These are phyloP conservation scores for Sarcophaga rosellei DNA, from an alignment of 2,888 invertebrate species.

Conservation along the genomic window DNA sequence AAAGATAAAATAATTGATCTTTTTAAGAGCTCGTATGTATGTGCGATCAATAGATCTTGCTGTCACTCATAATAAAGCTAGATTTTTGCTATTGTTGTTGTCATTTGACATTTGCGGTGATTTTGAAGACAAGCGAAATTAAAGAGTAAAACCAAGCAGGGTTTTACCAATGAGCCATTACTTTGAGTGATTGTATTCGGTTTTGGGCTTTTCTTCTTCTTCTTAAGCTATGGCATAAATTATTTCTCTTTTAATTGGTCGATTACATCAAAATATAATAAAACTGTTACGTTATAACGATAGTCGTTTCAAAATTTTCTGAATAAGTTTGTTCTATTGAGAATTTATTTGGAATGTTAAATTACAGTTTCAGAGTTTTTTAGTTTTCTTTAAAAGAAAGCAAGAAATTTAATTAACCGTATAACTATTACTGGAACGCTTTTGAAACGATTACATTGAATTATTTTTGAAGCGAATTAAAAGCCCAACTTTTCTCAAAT, in stretches of 20 bases:
- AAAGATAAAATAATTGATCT: background rate
- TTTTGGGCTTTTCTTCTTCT: constrained; percentile 34
- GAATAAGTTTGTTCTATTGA: background rate
- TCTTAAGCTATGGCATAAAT: background rate
- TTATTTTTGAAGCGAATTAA: too few species aligned
- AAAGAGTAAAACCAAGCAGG: constrained; percentile 51
- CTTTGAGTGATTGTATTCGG: background rate
- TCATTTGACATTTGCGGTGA: constrained; percentile 65
- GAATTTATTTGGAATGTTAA: background rate
- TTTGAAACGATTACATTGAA: too few species aligned
- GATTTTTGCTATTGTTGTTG: constrained; percentile 34
- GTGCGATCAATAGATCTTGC: constrained; percentile 67
- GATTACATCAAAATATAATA: constrained; percentile 54
- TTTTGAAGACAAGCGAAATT: constrained; percentile 60
- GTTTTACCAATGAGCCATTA: constrained; percentile 37
- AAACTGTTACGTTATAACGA: constrained; percentile 41
- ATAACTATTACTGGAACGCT: too few species aligned
- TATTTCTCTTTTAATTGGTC: constrained; percentile 35
- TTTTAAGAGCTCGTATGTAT: constrained; percentile 17
- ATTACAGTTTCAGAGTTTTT: too few species aligned
- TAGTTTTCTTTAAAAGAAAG: too few species aligned
- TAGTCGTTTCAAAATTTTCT: background rate
- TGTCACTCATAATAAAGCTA: constrained; percentile 68
- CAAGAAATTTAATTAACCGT: too few species aligned
- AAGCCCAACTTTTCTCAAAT: too few species aligned